These are phyloP conservation scores for Berghia stephanieae DNA, from an alignment of 1,140 invertebrate species.

Conservation along the genomic window DNA sequence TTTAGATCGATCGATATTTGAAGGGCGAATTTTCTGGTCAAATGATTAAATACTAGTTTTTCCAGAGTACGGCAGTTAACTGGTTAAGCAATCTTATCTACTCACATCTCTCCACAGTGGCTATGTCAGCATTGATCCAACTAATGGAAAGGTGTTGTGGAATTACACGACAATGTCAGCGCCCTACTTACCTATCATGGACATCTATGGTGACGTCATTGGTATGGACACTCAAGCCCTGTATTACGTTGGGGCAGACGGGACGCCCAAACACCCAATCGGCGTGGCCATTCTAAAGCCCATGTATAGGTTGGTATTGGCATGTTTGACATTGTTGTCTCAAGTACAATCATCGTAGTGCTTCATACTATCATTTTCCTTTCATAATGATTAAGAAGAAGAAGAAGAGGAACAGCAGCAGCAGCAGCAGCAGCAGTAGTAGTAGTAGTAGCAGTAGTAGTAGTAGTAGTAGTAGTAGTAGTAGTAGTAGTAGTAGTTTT, in stretches of 20 bases:
- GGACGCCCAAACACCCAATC: constrained; percentile 17
- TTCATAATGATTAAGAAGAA: constrained; percentile 1
- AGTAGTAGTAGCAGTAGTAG: background rate
- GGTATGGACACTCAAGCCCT: constrained; percentile 45
- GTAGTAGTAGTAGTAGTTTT: background rate
- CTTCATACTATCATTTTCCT: no score
- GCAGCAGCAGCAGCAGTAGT: constrained; percentile 1
- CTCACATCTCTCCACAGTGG: no score
- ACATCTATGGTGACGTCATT: constrained; percentile 47
- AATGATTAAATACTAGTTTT: no score
- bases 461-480: background rate
- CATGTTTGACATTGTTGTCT: no score
- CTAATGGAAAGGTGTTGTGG: constrained; percentile 42
- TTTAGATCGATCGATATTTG: no score
- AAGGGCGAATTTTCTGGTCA: no score
- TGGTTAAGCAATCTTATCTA: no score
- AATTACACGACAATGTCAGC: constrained; percentile 36
- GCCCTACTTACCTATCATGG: constrained; percentile 51
- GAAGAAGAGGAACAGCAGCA: constrained; percentile 6
- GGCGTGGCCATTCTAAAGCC: background rate
- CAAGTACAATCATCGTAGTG: no score
- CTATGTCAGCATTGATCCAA: constrained; percentile 40
- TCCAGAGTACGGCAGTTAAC: no score
- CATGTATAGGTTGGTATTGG: no score
- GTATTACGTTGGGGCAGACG: constrained; percentile 39